A percentile compares a stretch with the other conserved stretches of the same genome.
phyloP scores from a whole-genome alignment of 2,888 invertebrate genomes.

The Trichopoda pennipes region DNA sequence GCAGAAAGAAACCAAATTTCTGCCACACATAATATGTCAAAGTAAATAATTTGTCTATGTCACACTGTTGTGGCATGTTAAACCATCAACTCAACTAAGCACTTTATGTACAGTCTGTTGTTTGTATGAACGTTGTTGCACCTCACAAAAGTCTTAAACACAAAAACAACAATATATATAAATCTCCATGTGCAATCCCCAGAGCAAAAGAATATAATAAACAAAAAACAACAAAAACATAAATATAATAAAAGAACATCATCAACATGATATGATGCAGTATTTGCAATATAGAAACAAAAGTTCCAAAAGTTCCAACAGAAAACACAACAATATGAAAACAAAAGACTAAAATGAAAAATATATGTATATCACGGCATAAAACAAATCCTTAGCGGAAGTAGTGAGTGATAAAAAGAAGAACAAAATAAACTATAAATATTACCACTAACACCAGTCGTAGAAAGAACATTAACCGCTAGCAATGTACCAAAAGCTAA shows the following conservation, averaged over 20 bases:
- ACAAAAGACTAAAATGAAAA: slow-evolving; percentile 61
- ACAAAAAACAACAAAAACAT: slow-evolving; percentile 12
- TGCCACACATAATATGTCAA: slow-evolving; percentile 56
- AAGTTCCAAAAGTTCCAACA: slow-evolving; percentile 38
- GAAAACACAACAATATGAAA: slow-evolving; percentile 16
- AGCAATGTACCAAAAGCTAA: neutral
- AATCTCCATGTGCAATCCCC: slow-evolving; percentile 50
- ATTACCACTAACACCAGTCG: slow-evolving; percentile 16
- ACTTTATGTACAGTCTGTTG: slow-evolving; percentile 34
- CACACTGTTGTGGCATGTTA: slow-evolving; percentile 57
- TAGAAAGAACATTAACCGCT: neutral
- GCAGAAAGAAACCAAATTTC: slow-evolving; percentile 26
- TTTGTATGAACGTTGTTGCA: slow-evolving; percentile 34
- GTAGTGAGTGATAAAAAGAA: slow-evolving; percentile 53
- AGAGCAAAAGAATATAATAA: slow-evolving; percentile 49
- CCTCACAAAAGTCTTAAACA: slow-evolving; percentile 33
- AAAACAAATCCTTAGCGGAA: slow-evolving; percentile 65
- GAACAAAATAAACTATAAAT: slow-evolving; percentile 34
- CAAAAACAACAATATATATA: slow-evolving; percentile 10
- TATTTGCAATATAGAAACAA: slow-evolving; percentile 34
- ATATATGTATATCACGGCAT: slow-evolving; percentile 66
- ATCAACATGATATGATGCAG: slow-evolving; percentile 47
- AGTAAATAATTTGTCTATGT: slow-evolving; percentile 66
- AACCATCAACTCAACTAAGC: slow-evolving; percentile 54
- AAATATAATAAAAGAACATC: slow-evolving; percentile 22